Evolutionary conservation across 2,797 vertebrate genomes (phyloP), one percentile per base, ranked within the genome.

Genomic region (Xiphophorus birchmanni): DNA sequence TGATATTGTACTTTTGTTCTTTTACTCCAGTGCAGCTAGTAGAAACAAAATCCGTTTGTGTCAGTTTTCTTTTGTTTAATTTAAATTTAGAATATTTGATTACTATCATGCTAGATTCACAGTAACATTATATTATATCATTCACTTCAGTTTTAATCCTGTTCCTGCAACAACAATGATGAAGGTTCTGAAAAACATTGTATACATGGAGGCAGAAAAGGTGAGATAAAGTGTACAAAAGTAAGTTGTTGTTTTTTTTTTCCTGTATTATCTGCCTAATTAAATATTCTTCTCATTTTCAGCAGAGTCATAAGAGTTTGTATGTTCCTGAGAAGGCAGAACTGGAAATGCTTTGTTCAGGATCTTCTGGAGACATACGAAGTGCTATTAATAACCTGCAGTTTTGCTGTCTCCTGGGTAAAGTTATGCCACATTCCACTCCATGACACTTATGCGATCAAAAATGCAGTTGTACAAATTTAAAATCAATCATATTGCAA

Each of bases 381-480:
- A 98, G 97, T 90, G 99, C 98, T 87, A 96, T 99, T 95, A 99
- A 99, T 88, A 98, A 96, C 84, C 96, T 99, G 77, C 99, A 99
- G 92, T 99, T 99, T 93, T 96, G 94, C 76, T 97, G 95, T 40
- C 92, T 95, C 50, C 95, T 95, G 94, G 97, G 98, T 98, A 90
- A 85, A 73, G 7, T 56, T 7, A 52, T 75, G 67, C 11, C 23
- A 69, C 48, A 60, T 17, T 60, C 5, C 17, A 45, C 9, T n/a
- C 32, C 6, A 9, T 37, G 17, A 65, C 63, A 18, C 35, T 65
- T 21, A 4, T 21, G 7, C 5, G 13, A 29, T 60, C 4, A 60
- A 60, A 60, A 65, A 18, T 5, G 18, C 35, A 37, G 13, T 17
- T 18, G 0, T 26, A 63, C 15, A 23, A 67, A 37, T 15, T 69